Conservation (phyloP, 2,113 vertebrate genomes). For the Otocyon megalotis region DNA sequence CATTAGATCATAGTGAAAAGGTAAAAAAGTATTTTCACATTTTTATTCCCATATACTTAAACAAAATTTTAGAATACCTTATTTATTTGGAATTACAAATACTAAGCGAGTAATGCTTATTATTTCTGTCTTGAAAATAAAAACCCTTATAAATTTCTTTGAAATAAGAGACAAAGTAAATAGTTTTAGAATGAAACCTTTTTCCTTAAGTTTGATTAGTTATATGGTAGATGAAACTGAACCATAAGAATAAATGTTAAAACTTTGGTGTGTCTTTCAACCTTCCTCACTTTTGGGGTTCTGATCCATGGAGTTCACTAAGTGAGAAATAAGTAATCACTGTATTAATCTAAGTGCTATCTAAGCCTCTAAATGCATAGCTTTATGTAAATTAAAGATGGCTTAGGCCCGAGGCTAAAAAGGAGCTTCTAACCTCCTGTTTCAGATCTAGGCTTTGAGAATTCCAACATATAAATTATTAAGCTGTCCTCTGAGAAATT, state of each 20-base stretch:
- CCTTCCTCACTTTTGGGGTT: neutral
- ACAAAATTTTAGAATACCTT: neutral
- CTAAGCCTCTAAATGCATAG: neutral
- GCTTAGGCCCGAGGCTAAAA: neutral
- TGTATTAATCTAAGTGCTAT: neutral
- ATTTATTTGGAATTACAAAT: slow-evolving; percentile 41
- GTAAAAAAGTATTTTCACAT: slow-evolving; percentile 20
- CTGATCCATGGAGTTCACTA: neutral
- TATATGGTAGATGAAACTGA: neutral
- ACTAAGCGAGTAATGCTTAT: neutral
- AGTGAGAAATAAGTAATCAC: neutral
- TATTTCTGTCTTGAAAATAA: neutral
- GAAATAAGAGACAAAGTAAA: slow-evolving; percentile 43
- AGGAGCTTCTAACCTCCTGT: neutral
- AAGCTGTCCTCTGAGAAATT: neutral
- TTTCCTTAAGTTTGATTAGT: slow-evolving; percentile 35
- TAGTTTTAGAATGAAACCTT: slow-evolving; percentile 15
- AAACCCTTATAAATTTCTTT: neutral
- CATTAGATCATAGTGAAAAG: neutral
- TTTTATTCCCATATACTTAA: slow-evolving; percentile 48
- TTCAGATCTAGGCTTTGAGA: neutral
- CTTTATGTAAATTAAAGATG: neutral
- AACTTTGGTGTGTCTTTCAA: neutral
- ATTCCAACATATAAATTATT: neutral
- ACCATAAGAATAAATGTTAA: neutral